phyloP scores from a whole-genome alignment of 2,797 vertebrate genomes.

The Anguilla marmorata region DNA sequence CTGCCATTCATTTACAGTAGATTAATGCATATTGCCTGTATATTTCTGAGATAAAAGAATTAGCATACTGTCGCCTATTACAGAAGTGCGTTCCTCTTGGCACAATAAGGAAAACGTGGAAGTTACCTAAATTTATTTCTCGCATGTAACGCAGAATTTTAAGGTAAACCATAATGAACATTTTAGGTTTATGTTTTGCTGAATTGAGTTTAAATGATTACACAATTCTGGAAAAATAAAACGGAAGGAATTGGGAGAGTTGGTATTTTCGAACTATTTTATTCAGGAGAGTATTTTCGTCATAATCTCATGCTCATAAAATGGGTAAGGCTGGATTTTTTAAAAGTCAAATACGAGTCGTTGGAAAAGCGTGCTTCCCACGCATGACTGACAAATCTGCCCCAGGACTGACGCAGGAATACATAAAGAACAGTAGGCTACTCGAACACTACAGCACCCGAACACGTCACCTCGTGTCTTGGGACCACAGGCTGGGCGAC shows the following conservation, averaged over 20 bases:
- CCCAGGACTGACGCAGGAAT: not conserved
- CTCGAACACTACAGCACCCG: not conserved
- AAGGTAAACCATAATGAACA: not conserved
- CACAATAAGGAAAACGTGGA: not conserved
- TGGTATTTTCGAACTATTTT: not conserved
- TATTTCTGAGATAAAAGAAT: too few species aligned
- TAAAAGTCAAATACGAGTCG: too few species aligned
- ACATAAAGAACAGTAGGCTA: not conserved
- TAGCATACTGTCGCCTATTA: too few species aligned
- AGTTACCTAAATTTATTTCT: not conserved
- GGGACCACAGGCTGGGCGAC: constrained; percentile 19
- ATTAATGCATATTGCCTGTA: too few species aligned
- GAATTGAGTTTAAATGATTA: not conserved
- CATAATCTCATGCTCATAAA: too few species aligned
- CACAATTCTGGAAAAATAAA: not conserved
- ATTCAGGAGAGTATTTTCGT: too few species aligned
- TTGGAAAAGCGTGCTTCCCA: not conserved
- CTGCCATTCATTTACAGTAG: not conserved
- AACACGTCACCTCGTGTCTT: not conserved
- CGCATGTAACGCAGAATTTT: too few species aligned
- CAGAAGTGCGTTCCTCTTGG: not conserved
- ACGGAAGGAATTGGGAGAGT: not conserved
- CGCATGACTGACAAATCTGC: not conserved
- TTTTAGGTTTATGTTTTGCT: not conserved
- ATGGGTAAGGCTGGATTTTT: too few species aligned